Conservation (phyloP, 2,888 invertebrate genomes). For the Colostygia pectinataria region DNA sequence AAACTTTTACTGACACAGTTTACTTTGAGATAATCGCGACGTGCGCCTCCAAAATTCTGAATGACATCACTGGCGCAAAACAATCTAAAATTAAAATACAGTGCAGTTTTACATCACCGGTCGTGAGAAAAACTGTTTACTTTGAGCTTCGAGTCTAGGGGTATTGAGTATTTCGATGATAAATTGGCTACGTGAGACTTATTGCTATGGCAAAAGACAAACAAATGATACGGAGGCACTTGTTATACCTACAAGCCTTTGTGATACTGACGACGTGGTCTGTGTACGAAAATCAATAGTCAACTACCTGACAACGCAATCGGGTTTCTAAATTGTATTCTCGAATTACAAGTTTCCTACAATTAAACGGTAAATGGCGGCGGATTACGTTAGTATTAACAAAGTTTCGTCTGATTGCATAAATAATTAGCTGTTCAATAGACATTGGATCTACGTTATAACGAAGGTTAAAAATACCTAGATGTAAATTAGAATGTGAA, state of each 20-base stretch:
- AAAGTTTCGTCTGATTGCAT: conserved; percentile 38
- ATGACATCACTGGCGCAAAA: conserved; percentile 50
- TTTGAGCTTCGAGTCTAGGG: too few species aligned
- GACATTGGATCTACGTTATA: conserved; percentile 17
- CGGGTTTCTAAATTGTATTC: conserved; percentile 48
- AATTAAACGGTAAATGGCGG: conserved; percentile 45
- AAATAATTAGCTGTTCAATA: conserved; percentile 34
- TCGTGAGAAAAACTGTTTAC: conserved; percentile 29
- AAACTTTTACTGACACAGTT: conserved; percentile 29
- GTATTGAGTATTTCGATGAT: neutral
- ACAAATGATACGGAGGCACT: conserved; percentile 6
- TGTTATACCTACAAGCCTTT: neutral
- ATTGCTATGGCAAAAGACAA: conserved; percentile 6
- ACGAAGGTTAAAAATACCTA: too few species aligned
- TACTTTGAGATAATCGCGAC: conserved; percentile 13
- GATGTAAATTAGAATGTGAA: too few species aligned
- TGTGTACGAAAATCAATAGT: conserved; percentile 31
- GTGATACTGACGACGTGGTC: conserved; percentile 34
- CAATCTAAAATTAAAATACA: conserved; percentile 45
- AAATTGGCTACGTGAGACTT: conserved; percentile 7
- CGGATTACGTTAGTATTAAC: conserved; percentile 45
- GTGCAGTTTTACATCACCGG: conserved; percentile 35
- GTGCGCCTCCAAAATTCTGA: conserved; percentile 30
- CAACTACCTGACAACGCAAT: conserved; percentile 40
- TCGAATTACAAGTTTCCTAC: conserved; percentile 48